These are phyloP conservation scores for Hydrocynus forskahlii DNA, from an alignment of 2,797 vertebrate genomes.

Conservation along the genomic window DNA sequence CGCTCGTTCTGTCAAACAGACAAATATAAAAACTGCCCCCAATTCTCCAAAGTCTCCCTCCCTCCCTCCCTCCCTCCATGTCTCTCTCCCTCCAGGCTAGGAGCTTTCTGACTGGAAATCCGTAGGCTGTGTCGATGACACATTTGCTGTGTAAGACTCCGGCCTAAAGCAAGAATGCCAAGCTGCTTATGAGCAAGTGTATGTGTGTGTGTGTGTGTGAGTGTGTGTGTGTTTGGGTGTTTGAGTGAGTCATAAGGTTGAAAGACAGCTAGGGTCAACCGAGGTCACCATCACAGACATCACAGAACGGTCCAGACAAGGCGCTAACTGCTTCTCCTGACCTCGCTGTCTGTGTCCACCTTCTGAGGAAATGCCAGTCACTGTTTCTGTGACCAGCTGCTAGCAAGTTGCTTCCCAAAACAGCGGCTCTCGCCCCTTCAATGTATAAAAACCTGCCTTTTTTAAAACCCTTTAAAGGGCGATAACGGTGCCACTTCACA, in stretches of 20 bases:
- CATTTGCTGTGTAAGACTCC: conserved; percentile 8
- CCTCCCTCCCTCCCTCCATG: neutral
- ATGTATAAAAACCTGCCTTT: neutral
- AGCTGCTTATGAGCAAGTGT: neutral
- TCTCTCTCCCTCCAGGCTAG: conserved; percentile 1
- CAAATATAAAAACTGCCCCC: conserved; percentile 41
- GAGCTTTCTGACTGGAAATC: conserved; percentile 20
- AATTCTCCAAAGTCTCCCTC: conserved; percentile 43
- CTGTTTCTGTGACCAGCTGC: neutral
- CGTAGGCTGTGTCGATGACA: conserved; percentile 8
- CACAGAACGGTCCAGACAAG: neutral
- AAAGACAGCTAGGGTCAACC: neutral
- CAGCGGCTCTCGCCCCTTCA: neutral
- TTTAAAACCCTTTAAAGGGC: neutral
- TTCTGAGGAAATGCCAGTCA: neutral
- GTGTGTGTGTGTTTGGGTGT: neutral
- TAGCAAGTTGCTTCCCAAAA: neutral
- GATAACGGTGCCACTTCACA: too few relatives aligned
- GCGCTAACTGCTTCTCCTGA: neutral
- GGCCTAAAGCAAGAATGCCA: neutral
- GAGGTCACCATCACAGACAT: neutral
- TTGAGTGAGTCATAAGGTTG: neutral
- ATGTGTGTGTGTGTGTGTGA: neutral
- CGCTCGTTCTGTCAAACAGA: conserved; percentile 51
- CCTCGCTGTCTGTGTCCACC: neutral